Evolutionary conservation across 1,140 invertebrate species (phyloP).

Genomic region (Bombus fervidus): DNA sequence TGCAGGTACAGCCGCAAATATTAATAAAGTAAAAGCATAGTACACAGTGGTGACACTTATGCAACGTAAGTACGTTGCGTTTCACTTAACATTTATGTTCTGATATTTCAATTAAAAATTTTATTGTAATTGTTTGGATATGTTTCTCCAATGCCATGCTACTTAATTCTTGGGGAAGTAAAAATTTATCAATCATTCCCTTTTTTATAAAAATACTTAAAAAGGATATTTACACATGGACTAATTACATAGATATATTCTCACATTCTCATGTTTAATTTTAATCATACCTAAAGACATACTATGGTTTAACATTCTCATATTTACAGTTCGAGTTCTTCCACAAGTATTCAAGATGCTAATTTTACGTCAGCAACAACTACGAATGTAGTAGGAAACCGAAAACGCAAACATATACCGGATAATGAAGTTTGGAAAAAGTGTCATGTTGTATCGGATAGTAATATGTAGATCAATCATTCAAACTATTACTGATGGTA

Average conservation of each 20-base stretch:
- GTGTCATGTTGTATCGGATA: conserved; percentile 69
- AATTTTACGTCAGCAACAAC: neutral
- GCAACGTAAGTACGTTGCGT: conserved; percentile 81
- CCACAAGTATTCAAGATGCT: conserved; percentile 3
- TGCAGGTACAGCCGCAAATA: conserved; percentile 82
- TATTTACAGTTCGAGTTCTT: conserved; percentile 58
- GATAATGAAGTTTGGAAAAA: conserved; percentile 71
- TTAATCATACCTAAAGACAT: neutral
- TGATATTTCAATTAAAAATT: conserved; percentile 41
- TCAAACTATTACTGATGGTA: conserved; percentile 18
- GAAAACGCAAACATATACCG: conserved; percentile 78
- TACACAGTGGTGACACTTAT: conserved; percentile 79
- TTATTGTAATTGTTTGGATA: conserved; percentile 28
- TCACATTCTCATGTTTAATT: neutral
- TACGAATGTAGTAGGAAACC: conserved; percentile 28
- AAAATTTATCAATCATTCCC: neutral
- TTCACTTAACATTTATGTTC: conserved; percentile 31
- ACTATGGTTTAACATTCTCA: neutral
- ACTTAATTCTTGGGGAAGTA: neutral
- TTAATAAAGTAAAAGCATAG: conserved; percentile 80
- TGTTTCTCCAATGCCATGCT: conserved; percentile 7
- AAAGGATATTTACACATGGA: neutral
- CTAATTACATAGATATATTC: conserved; percentile 23
- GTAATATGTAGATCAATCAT: conserved; percentile 61
- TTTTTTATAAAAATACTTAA: conserved; percentile 3